phyloP scores from a whole-genome alignment of 2,113 vertebrate species.

The Oryctolagus cuniculus region mOryCun1.1 NC_091438.1:26045501-26046000 shows the following conservation, averaged over 20 bases:
- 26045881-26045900: neutral
- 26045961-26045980: neutral
- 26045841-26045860: neutral
- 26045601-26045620: neutral
- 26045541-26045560: neutral
- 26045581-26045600: neutral
- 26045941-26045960: neutral
- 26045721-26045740: neutral
- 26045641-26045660: neutral
- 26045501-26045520: too few species aligned
- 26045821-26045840: neutral
- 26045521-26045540: neutral
- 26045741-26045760: neutral
- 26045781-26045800: neutral
- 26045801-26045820: too few species aligned
- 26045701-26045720: constrained; percentile 13
- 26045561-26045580: neutral
- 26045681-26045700: neutral
- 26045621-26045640: neutral
- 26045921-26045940: neutral
- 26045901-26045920: neutral
- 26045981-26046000: neutral
- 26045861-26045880: neutral
- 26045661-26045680: neutral
- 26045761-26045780: neutral